These are phyloP conservation scores for Monodelphis domestica DNA, from an alignment of 2,797 vertebrate genomes.

Conservation along the genomic window DNA sequence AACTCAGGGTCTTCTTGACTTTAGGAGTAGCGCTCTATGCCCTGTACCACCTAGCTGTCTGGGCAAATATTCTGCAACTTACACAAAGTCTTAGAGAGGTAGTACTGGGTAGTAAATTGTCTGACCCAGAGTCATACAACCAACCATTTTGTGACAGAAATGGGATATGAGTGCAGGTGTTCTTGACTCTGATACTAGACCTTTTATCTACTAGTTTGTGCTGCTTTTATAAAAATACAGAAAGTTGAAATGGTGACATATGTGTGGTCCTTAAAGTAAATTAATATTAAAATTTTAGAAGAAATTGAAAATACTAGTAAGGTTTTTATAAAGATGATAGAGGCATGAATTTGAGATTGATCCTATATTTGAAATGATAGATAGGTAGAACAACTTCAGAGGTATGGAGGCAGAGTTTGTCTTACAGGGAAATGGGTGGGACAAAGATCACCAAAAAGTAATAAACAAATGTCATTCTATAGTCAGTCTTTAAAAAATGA, in stretches of 20 bases:
- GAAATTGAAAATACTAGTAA: not conserved
- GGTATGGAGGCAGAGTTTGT: not conserved
- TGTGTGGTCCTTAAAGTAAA: not conserved
- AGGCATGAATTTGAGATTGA: not conserved
- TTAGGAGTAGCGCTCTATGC: not conserved
- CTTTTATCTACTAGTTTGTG: not conserved
- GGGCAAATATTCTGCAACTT: not conserved
- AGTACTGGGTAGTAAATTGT: not conserved
- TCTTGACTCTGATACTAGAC: not conserved
- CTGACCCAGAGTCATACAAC: not conserved
- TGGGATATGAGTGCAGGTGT: not conserved
- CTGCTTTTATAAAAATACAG: not conserved
- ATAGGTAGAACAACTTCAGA: not conserved
- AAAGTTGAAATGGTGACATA: not conserved
- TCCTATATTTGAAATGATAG: not conserved
- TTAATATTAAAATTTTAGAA: not conserved
- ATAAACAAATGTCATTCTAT: not conserved
- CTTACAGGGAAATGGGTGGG: not conserved
- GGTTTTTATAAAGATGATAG: not conserved
- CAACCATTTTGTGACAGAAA: not conserved
- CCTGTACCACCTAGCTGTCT: not conserved
- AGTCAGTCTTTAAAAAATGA: not conserved
- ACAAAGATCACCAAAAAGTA: not conserved
- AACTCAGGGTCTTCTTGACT: no score
- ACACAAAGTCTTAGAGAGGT: not conserved